phyloP scores from a whole-genome alignment of 2,797 vertebrate genomes.

The Chelon labrosus region DNA sequence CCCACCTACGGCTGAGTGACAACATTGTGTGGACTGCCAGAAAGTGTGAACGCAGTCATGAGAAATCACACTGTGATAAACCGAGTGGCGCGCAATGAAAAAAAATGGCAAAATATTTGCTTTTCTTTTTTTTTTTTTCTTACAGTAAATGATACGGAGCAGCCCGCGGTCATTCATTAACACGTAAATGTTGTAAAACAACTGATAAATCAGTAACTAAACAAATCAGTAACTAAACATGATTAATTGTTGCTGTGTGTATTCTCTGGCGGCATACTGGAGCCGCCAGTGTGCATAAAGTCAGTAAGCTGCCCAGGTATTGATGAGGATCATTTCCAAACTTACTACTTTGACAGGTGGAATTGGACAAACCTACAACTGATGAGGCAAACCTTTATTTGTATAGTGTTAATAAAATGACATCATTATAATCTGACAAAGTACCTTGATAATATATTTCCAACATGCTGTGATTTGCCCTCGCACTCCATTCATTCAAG shows the following conservation, averaged over 20 bases:
- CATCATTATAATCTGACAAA: constrained; percentile 36
- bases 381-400: constrained; percentile 13
- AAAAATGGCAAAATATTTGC: constrained; percentile 1
- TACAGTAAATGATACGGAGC: constrained; percentile 10
- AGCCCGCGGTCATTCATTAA: constrained; percentile 61
- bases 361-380: constrained; percentile 15
- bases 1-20: constrained; percentile 6
- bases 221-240: constrained; percentile 47
- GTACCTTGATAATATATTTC: not conserved
- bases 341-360: constrained; percentile 15
- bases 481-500: constrained; percentile 9
- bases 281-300: constrained; percentile 44
- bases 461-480: constrained; percentile 22
- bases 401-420: constrained; percentile 42
- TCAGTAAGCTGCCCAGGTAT: constrained; percentile 42
- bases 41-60: constrained; percentile 9
- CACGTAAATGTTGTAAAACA: constrained; percentile 55
- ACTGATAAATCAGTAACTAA: constrained; percentile 45
- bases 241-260: constrained; percentile 26
- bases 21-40: not conserved
- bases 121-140: not conserved
- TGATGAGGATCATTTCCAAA: not conserved
- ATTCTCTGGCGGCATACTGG: constrained; percentile 34
- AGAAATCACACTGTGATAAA: constrained; percentile 12
- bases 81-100: not conserved